These are phyloP conservation scores for Drosophila mauritiana DNA, from an alignment of 1,140 invertebrate genomes.

Conservation along the genomic window DNA sequence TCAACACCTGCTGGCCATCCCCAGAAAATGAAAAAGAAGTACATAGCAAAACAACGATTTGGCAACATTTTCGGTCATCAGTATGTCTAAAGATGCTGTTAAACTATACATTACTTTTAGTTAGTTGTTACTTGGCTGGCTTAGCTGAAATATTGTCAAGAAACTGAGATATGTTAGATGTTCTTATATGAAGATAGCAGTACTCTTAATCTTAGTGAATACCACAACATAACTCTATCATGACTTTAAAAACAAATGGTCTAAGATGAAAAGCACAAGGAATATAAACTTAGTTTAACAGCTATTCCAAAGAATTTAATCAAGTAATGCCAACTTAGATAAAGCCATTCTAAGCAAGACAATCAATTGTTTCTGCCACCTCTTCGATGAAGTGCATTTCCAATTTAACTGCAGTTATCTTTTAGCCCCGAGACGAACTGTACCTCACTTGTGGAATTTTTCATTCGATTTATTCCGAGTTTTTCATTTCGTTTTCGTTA, in stretches of 20 bases:
- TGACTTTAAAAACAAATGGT: too few species aligned
- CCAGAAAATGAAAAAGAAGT: neutral
- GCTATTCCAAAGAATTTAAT: too few species aligned
- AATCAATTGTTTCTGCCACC: too few species aligned
- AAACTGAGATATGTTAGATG: too few species aligned
- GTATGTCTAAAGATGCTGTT: neutral
- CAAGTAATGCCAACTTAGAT: too few species aligned
- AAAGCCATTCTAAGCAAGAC: too few species aligned
- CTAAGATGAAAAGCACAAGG: too few species aligned
- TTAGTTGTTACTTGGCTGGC: neutral
- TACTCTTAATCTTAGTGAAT: too few species aligned
- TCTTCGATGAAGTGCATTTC: neutral
- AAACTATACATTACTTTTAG: neutral
- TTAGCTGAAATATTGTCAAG: too few species aligned
- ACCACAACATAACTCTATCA: too few species aligned
- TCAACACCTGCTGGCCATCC: conserved; percentile 31
- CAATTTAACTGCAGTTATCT: conserved; percentile 18
- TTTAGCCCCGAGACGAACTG: conserved; percentile 26
- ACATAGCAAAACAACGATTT: conserved; percentile 25
- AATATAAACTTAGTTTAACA: too few species aligned
- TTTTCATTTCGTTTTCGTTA: conserved; percentile 49
- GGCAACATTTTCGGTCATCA: conserved; percentile 15
- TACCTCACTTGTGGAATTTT: conserved; percentile 29
- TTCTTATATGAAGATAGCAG: too few species aligned
- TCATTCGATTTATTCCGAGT: conserved; percentile 44